Evolutionary conservation across 2,797 vertebrate genomes (phyloP), one percentile per base, ranked within the genome.

Genomic region (Gallinago stenura): DNA sequence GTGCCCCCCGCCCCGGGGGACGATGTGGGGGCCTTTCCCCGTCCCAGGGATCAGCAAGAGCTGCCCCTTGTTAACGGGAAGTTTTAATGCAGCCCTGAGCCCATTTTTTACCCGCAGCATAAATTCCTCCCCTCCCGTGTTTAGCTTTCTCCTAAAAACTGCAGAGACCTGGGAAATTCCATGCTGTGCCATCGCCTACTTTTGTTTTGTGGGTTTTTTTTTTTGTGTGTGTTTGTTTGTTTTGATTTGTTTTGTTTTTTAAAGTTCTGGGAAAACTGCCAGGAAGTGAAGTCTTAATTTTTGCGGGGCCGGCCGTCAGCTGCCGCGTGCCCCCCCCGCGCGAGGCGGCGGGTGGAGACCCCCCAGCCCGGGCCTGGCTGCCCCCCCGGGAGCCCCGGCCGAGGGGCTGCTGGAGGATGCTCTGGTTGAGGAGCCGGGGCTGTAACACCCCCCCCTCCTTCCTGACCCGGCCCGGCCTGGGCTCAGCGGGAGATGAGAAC

Each of bases 161-260:
- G 51, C 76, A 45, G 50, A 19, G 73, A 80, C n/a, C 83, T 90
- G 92, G 92, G 83, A 73, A 75, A 64, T 78, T 87, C 86, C 79
- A 30, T n/a, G 12, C 28, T 80, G 83, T 62, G 43, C 60, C 37
- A n/a, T 70, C 89, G 84, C 92, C 86, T 92, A 79, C 75, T 95
- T 7, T 8, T 48, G 45, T 21, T 46, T 21, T 46, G 17, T 46
- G 45, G 45, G 43, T 7, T 35, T 18, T 25, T 50, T 6, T 39
- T 25, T 50, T 6, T 39, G 39, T 39, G 39, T 39, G 39, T 43
- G 41, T 51, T 5, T 51, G 24, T 51, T 60, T 64, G 54, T 46
- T 33, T 57, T 33, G 15, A 39, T 39, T 39, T 39, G 39, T 39
- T 39, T 39, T 39, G 39, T 39, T 21, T 57, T 57, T 43, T 8